Base-by-base conservation (phyloP, 2,797 vertebrate genomes). In the Enteromius viviparus region DNA sequence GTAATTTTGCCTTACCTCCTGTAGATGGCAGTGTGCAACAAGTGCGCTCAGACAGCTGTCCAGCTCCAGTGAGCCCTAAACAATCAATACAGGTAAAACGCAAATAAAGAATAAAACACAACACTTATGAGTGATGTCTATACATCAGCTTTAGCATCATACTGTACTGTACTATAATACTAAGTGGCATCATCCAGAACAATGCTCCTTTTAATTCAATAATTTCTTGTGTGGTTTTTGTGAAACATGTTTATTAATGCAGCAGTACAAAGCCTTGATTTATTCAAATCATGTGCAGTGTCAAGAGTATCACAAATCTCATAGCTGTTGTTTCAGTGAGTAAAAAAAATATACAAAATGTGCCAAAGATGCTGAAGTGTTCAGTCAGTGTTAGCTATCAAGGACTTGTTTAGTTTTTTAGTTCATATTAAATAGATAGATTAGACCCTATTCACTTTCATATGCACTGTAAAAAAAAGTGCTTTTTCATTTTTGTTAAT, bases 11-110 rank as follows among this genome's bases (percentile, higher is more conserved):
- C 0, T 17, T 66, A 1, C 15, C 6, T 76, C 60, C 71, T 76
- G 11, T 55, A 82, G 80, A 55, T 76, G 71, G 60, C 71, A 76
- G 34, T 66, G 32, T 75, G 32, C 4, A 66, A 29, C 60, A 76
- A 76, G 23, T 26, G 58, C 49, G 29, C 29, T 40, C n/a, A 53
- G 65, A 19, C 49, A 65, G 32, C 23, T 19, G 34, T 8, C 29
- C 40, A 26, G 15, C 19, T 51, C 62, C 29, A 14, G 29, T 10
- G 71, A 37, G 19, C 19, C 49, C 71, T 74, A 11, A n/a, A 12
- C 19, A 29, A 40, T 42, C 17, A 45, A 23, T 21, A 66, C 23
- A 60, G 3, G 15, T 45, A 45, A 5, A 58, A n/a, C 7, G 0
- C 6, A 17, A 64, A 42, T 21, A 3, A 47, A 14, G n/a, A n/a